Percentiles rank a stretch among this genome's conserved stretches.
These are phyloP conservation scores for Fragum whitleyi DNA, from an alignment of 2,888 invertebrate species.

Conservation along the genomic window DNA sequence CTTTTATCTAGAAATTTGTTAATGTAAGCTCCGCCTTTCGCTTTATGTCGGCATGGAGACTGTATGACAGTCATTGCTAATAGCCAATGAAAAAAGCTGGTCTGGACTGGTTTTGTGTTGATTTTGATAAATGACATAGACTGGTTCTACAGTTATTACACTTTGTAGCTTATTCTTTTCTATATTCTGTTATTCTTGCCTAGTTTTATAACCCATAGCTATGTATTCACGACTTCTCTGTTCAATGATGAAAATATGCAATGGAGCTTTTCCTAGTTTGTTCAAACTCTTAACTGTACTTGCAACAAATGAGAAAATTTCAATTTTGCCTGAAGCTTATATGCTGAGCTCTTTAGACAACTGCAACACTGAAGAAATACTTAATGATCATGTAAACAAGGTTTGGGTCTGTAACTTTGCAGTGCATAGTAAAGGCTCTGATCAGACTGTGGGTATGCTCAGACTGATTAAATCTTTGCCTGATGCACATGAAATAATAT, in stretches of 20 bases:
- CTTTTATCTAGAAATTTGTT: conserved; percentile 18
- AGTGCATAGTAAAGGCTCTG: too few relatives aligned
- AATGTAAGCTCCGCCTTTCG: conserved; percentile 57
- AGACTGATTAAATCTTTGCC: too few relatives aligned
- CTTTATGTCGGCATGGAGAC: conserved; percentile 59
- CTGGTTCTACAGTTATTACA: neutral
- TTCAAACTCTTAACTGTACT: too few relatives aligned
- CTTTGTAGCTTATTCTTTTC: neutral
- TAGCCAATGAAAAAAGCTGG: conserved; percentile 16
- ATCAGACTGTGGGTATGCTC: too few relatives aligned
- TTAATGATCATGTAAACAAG: too few relatives aligned
- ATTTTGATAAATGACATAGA: neutral
- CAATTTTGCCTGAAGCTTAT: too few relatives aligned
- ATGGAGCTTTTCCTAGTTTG: too few relatives aligned
- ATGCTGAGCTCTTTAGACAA: too few relatives aligned
- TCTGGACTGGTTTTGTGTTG: conserved; percentile 8
- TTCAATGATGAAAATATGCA: neutral
- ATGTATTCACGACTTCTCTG: neutral
- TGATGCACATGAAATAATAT: too few relatives aligned
- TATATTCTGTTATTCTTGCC: conserved; percentile 19
- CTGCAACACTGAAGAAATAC: too few relatives aligned
- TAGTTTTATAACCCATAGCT: neutral
- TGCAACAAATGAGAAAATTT: too few relatives aligned
- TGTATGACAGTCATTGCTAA: conserved; percentile 69
- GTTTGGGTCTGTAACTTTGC: too few relatives aligned